A percentile compares a stretch with the other conserved stretches of the same genome.
Evolutionary conservation across 2,113 vertebrate species (phyloP).

Genomic region (Nematolebias whitei): DNA sequence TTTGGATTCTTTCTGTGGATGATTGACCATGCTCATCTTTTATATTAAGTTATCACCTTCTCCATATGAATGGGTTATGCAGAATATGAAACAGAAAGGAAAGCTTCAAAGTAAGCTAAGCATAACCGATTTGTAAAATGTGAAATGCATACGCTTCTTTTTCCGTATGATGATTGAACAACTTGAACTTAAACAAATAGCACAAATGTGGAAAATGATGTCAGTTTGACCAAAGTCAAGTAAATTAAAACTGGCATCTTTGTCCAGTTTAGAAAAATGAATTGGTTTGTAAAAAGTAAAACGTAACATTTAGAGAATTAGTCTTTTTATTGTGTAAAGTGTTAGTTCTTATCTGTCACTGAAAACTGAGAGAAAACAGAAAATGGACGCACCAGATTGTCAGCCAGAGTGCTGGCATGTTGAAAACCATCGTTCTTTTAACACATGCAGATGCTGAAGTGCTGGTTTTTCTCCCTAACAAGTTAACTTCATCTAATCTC

Average conservation of each 20-base stretch:
- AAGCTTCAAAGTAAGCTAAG: no score
- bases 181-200: neutral
- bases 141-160: no score
- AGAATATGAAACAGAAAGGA: no score
- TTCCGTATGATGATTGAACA: no score
- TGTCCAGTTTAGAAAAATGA: neutral
- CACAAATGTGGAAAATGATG: neutral
- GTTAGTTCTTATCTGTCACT: neutral
- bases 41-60: neutral
- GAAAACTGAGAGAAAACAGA: neutral
- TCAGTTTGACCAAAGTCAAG: neutral
- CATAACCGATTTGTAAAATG: no score
- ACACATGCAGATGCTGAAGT: slow-evolving; percentile 17
- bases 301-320: neutral
- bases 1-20: neutral
- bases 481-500: slow-evolving; percentile 48
- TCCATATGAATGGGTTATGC: no score
- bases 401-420: slow-evolving; percentile 1
- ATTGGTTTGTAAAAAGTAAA: neutral
- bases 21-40: neutral
- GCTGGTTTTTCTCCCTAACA: slow-evolving; percentile 1
- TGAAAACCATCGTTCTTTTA: slow-evolving; percentile 14
- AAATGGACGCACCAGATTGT: neutral
- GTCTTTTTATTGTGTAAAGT: neutral
- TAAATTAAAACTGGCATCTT: neutral